A percentile compares a stretch with the other conserved stretches of the same genome.
These are phyloP conservation scores for Mythimna impura DNA, from an alignment of 2,888 invertebrate species.

Conservation along the genomic window DNA sequence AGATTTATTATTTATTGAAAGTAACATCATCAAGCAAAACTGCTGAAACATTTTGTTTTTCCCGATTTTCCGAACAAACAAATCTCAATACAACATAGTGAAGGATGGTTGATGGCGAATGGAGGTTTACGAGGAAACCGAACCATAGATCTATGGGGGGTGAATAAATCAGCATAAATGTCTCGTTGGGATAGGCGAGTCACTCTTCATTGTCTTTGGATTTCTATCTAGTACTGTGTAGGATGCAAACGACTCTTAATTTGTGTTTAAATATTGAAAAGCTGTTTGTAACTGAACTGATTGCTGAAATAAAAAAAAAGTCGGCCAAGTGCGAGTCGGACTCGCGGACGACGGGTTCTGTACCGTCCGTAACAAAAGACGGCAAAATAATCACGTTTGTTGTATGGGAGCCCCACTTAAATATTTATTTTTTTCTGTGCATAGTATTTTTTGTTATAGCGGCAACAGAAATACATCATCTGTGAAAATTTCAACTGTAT, in stretches of 20 bases:
- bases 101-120: constrained; percentile 24
- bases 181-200: constrained; percentile 4
- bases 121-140: constrained; percentile 11
- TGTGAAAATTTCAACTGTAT: too few relatives aligned
- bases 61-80: constrained; percentile 23
- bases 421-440: too few relatives aligned
- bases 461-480: too few relatives aligned
- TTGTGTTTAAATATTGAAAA: constrained; percentile 20
- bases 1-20: background rate
- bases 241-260: constrained; percentile 15
- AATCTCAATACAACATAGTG: constrained; percentile 46
- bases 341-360: too few relatives aligned
- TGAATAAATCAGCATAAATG: constrained; percentile 71
- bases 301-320: background rate
- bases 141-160: constrained; percentile 59
- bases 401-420: too few relatives aligned
- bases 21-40: background rate
- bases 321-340: too few relatives aligned
- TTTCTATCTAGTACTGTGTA: background rate
- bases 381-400: too few relatives aligned
- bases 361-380: too few relatives aligned
- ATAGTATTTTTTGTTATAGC: too few relatives aligned
- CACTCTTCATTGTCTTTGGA: constrained; percentile 10
- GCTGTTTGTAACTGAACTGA: background rate
- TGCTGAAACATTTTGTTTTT: constrained; percentile 6